phyloP scores from a whole-genome alignment of 2,113 vertebrate genomes.

The Crotalus viridis region DNA sequence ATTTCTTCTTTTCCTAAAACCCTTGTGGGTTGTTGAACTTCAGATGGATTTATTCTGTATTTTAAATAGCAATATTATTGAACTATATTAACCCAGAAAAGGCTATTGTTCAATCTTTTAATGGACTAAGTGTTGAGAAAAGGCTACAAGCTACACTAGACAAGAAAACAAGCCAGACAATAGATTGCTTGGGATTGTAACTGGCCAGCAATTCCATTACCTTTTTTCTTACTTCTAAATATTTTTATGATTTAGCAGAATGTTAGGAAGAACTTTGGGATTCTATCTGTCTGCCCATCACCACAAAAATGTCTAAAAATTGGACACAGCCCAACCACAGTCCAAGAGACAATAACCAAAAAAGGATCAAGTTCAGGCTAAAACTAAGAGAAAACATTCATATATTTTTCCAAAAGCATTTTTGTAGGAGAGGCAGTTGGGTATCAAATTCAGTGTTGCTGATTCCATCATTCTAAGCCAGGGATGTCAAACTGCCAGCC shows the following conservation, averaged over 20 bases:
- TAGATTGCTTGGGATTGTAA: background rate
- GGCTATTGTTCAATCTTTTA: constrained; percentile 42
- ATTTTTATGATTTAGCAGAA: background rate
- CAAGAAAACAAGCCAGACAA: background rate
- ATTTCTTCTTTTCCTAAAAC: constrained; percentile 28
- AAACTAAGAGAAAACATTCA: background rate
- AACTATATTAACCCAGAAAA: constrained; percentile 47
- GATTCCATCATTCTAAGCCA: background rate
- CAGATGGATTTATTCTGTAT: constrained; percentile 55
- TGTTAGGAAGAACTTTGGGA: background rate
- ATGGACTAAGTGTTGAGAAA: constrained; percentile 34
- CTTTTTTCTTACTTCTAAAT: background rate
- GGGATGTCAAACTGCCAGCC: background rate
- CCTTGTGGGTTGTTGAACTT: constrained; percentile 46
- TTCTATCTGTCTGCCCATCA: background rate
- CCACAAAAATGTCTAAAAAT: background rate
- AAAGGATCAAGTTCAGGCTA: background rate
- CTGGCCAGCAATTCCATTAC: background rate
- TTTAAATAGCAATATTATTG: constrained; percentile 52
- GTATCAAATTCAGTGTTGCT: background rate
- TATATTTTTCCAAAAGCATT: background rate
- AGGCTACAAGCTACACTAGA: background rate
- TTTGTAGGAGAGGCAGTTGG: background rate
- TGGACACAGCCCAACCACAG: background rate
- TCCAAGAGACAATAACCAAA: background rate